Percentiles rank a stretch among this genome's conserved stretches.
Conservation (phyloP, 2,113 vertebrate genomes). For the Monopterus albus region DNA sequence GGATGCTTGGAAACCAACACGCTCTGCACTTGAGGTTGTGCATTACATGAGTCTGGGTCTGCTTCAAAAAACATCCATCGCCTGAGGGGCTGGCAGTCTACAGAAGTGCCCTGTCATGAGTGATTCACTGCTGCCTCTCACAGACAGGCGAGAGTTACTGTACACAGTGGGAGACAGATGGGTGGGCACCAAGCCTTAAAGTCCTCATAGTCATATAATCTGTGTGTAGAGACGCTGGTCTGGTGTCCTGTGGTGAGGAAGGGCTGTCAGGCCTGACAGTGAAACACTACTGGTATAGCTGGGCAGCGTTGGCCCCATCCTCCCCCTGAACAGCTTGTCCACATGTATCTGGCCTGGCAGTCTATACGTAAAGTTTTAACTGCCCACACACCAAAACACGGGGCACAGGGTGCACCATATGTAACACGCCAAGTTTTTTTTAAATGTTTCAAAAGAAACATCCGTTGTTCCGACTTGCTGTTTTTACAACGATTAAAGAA, state of each 20-base stretch:
- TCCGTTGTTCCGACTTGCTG: background rate
- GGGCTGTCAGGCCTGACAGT: background rate
- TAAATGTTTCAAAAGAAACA: background rate
- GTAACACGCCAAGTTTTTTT: background rate
- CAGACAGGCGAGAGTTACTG: background rate
- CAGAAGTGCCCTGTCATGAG: constrained; percentile 49
- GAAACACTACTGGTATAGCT: background rate
- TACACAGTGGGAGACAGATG: background rate
- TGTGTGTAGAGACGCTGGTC: background rate
- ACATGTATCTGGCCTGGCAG: background rate
- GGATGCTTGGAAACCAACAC: background rate
- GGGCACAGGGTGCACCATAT: background rate
- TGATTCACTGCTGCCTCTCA: background rate
- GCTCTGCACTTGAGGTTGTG: constrained; percentile 5
- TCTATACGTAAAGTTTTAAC: constrained; percentile 7
- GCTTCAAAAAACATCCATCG: constrained; percentile 15
- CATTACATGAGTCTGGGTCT: background rate
- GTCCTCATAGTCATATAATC: background rate
- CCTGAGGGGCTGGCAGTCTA: constrained; percentile 9
- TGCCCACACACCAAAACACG: background rate
- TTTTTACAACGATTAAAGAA: background rate
- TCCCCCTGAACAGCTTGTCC: constrained; percentile 2
- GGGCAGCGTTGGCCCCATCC: constrained; percentile 5
- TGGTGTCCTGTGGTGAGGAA: background rate
- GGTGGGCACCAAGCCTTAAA: background rate